Percentiles rank a stretch among this genome's conserved stretches.
These are phyloP conservation scores for Napeogenes sylphis DNA, from an alignment of 2,888 invertebrate genomes.

Conservation along the genomic window DNA sequence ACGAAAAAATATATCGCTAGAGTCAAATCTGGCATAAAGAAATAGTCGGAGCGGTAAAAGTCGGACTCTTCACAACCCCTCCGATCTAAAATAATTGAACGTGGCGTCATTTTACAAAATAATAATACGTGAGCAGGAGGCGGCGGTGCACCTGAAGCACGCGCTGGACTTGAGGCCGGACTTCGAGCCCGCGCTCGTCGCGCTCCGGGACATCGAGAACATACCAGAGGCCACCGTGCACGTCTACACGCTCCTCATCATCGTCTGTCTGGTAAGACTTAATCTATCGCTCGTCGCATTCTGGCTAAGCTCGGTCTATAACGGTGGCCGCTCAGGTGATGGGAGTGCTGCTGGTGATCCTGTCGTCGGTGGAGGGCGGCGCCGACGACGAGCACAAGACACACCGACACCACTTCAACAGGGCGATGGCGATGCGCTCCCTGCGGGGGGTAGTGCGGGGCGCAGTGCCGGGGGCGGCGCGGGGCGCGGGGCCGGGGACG, in stretches of 20 bases:
- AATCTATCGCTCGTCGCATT: too few relatives aligned
- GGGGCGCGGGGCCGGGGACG: slow-evolving; percentile 30
- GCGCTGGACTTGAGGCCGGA: slow-evolving; percentile 90
- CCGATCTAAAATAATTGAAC: too few relatives aligned
- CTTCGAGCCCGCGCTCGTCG: slow-evolving; percentile 87
- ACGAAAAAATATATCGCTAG: too few relatives aligned
- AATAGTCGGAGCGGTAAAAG: too few relatives aligned
- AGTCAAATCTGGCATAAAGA: too few relatives aligned
- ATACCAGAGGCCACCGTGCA: slow-evolving; percentile 89
- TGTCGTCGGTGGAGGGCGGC: slow-evolving; percentile 83
- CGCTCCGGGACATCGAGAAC: slow-evolving; percentile 89
- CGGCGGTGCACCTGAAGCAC: slow-evolving; percentile 88
- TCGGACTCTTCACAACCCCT: too few relatives aligned
- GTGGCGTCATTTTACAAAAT: too few relatives aligned
- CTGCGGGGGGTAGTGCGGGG: slow-evolving; percentile 78
- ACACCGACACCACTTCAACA: slow-evolving; percentile 91
- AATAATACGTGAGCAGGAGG: slow-evolving; percentile 78
- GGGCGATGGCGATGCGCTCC: slow-evolving; percentile 93
- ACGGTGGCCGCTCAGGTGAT: slow-evolving; percentile 76
- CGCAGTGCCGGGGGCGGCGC: slow-evolving; percentile 27
- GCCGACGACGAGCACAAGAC: slow-evolving; percentile 80
- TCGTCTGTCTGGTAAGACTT: slow-evolving; percentile 85
- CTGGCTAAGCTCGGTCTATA: too few relatives aligned
- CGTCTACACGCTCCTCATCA: slow-evolving; percentile 91
- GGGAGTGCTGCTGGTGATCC: slow-evolving; percentile 88